phyloP scores from a whole-genome alignment of 2,113 vertebrate species.

The Hydropotes inermis region DNA sequence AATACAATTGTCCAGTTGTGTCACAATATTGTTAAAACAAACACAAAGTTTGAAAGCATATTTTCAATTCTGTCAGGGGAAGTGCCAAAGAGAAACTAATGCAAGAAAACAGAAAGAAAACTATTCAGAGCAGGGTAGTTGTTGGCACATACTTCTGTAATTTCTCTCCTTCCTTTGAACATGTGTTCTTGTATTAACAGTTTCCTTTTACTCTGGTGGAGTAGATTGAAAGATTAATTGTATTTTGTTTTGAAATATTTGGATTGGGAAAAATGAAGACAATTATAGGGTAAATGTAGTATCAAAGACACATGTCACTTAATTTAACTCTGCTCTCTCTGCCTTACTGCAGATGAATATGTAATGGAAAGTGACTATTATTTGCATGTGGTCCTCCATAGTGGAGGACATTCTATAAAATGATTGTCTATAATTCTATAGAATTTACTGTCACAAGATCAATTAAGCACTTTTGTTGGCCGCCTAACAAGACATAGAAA shows the following conservation, averaged over 20 bases:
- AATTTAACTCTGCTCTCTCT: neutral
- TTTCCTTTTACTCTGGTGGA: neutral
- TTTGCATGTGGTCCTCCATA: neutral
- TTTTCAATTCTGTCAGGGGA: neutral
- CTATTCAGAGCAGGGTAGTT: neutral
- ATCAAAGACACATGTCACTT: neutral
- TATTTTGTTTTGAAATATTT: conserved; percentile 19
- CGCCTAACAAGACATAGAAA: neutral
- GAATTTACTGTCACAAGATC: neutral
- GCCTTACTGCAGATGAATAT: neutral
- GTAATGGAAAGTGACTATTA: neutral
- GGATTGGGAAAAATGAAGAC: neutral
- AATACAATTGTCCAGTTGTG: neutral
- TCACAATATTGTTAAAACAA: neutral
- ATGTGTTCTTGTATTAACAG: neutral
- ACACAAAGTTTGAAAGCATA: neutral
- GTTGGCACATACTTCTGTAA: neutral
- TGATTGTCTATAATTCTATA: neutral
- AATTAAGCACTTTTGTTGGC: neutral
- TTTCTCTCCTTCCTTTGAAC: neutral
- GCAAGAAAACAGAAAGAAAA: neutral
- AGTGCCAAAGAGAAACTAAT: neutral
- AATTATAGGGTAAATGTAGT: neutral
- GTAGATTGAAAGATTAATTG: neutral
- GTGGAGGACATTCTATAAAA: neutral